A percentile compares a stretch with the other conserved stretches of the same genome.
Evolutionary conservation across 2,888 invertebrate genomes (phyloP).

Genomic region (Steinernema carpocapsae): DNA sequence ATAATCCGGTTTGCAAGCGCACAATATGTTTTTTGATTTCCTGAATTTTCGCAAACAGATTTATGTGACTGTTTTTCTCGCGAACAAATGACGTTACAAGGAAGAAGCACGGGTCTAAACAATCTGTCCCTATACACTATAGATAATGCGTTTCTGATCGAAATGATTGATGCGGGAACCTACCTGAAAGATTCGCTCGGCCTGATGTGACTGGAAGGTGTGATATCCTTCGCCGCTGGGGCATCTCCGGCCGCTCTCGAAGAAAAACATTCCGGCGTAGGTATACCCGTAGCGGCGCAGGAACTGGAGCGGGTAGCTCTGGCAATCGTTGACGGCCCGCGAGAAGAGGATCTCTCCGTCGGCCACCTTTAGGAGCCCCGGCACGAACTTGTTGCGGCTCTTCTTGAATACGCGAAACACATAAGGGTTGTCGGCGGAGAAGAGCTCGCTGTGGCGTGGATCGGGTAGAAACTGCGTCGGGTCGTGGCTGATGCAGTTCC

Average conservation of each 20-base stretch:
- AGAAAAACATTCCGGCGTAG: slow-evolving; percentile 64
- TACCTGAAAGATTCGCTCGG: slow-evolving; percentile 64
- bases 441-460: slow-evolving; percentile 6
- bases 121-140: not conserved
- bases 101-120: not conserved
- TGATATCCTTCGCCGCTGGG: slow-evolving; percentile 66
- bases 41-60: no score
- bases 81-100: no score
- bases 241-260: slow-evolving; percentile 64
- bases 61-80: no score
- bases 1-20: no score
- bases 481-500: slow-evolving; percentile 13
- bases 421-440: slow-evolving; percentile 45
- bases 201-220: slow-evolving; percentile 64
- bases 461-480: not conserved
- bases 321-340: slow-evolving; percentile 51
- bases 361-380: slow-evolving; percentile 43
- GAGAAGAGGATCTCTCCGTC: slow-evolving; percentile 52
- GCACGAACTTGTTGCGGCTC: slow-evolving; percentile 57
- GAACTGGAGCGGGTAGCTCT: slow-evolving; percentile 61
- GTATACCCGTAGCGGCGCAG: slow-evolving; percentile 65
- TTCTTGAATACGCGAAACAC: slow-evolving; percentile 61
- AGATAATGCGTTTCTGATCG: no score
- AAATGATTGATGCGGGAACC: no score
- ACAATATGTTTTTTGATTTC: no score